A percentile compares a stretch with the other conserved stretches of the same genome.
Conservation (phyloP, 2,888 invertebrate genomes). For the Drosophila subquinaria region DNA sequence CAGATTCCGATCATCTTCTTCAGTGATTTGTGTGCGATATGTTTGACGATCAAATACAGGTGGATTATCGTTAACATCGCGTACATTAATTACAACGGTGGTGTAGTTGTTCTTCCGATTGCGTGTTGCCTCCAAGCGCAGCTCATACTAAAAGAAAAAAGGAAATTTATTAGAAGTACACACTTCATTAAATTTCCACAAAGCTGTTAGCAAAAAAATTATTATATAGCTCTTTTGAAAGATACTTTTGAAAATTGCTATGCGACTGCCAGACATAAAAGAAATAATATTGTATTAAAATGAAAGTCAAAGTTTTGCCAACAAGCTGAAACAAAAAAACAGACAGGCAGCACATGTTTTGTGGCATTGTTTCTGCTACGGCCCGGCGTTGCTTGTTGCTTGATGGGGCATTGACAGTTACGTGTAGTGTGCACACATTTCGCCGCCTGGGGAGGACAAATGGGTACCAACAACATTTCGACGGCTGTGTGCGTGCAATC, state of each 20-base stretch:
- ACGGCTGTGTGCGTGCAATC: constrained; percentile 61
- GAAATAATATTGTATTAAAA: constrained; percentile 26
- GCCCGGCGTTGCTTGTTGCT: constrained; percentile 55
- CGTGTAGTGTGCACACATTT: constrained; percentile 4
- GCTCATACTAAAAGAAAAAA: constrained; percentile 91
- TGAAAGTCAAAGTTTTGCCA: constrained; percentile 41
- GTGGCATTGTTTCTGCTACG: constrained; percentile 42
- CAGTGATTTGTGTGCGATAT: constrained; percentile 97
- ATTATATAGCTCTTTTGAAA: not conserved
- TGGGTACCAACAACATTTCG: constrained; percentile 19
- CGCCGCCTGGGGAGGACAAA: not conserved
- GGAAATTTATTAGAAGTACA: too few relatives aligned
- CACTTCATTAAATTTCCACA: constrained; percentile 4
- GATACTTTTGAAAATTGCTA: constrained; percentile 20
- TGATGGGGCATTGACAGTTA: constrained; percentile 69
- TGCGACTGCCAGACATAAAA: constrained; percentile 18
- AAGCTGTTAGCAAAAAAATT: not conserved
- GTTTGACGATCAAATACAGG: constrained; percentile 98
- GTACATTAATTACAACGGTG: constrained; percentile 97
- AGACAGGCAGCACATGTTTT: constrained; percentile 57
- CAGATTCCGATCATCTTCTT: constrained; percentile 97
- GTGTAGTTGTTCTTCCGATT: constrained; percentile 98
- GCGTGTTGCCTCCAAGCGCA: constrained; percentile 96
- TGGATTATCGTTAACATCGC: constrained; percentile 94
- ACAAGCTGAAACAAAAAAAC: constrained; percentile 6